Percentiles rank a stretch among this genome's conserved stretches.
These are phyloP conservation scores for Callitettix versicolor DNA, from an alignment of 1,140 invertebrate species.

Conservation along the genomic window DNA sequence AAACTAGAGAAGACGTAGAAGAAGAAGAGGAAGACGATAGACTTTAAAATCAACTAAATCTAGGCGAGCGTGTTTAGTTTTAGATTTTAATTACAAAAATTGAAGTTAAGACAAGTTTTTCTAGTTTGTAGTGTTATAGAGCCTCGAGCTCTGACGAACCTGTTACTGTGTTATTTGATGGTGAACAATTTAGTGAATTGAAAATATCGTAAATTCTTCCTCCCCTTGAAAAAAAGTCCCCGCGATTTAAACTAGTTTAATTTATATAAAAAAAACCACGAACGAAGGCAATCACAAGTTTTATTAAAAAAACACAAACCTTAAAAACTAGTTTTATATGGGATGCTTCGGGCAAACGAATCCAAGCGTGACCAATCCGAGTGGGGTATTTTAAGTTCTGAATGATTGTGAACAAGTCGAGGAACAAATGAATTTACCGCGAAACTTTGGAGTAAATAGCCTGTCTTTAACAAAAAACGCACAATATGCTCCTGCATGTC, in stretches of 20 bases:
- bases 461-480: too few relatives aligned
- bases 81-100: slow-evolving; percentile 3
- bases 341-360: too few relatives aligned
- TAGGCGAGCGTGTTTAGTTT: slow-evolving; percentile 13
- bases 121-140: slow-evolving; percentile 7
- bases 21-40: slow-evolving; percentile 53
- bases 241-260: neutral
- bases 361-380: too few relatives aligned
- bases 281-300: slow-evolving; percentile 11
- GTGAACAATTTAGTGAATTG: neutral
- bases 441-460: too few relatives aligned
- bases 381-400: too few relatives aligned
- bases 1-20: slow-evolving; percentile 66
- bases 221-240: too few relatives aligned
- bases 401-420: too few relatives aligned
- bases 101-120: slow-evolving; percentile 2
- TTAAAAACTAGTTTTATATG: too few relatives aligned
- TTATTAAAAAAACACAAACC: slow-evolving; percentile 20
- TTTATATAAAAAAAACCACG: too few relatives aligned
- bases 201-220: neutral
- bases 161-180: neutral
- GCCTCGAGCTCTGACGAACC: slow-evolving; percentile 3
- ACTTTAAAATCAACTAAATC: slow-evolving; percentile 8
- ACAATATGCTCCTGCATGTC: too few relatives aligned
- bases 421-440: too few relatives aligned